Evolutionary conservation across 2,888 invertebrate genomes (phyloP).

Genomic region (Malachius bipustulatus): DNA sequence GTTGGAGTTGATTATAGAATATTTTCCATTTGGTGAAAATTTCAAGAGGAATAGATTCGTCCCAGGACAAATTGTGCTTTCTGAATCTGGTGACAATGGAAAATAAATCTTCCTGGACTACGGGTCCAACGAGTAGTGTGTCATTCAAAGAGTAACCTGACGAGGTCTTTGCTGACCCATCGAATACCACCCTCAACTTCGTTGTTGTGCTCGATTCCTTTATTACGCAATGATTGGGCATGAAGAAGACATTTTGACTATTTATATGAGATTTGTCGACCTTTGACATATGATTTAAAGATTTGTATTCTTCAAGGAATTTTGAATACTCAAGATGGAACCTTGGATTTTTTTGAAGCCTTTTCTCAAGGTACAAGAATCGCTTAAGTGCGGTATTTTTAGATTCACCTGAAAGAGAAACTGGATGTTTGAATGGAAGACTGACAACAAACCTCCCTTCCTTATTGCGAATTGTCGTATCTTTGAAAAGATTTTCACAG

Average conservation of each 20-base stretch:
- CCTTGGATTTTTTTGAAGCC: slow-evolving; percentile 3
- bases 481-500: slow-evolving; percentile 11
- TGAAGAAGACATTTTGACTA: slow-evolving; percentile 4
- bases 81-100: too few species aligned
- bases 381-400: neutral
- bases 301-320: slow-evolving; percentile 9
- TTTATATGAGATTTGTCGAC: neutral
- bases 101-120: too few species aligned
- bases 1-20: slow-evolving; percentile 21
- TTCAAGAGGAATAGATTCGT: too few species aligned
- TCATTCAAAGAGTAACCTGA: slow-evolving; percentile 14
- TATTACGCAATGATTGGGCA: slow-evolving; percentile 12
- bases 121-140: slow-evolving; percentile 14
- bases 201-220: slow-evolving; percentile 12
- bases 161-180: too few species aligned
- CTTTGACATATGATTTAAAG: slow-evolving; percentile 9
- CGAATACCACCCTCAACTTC: too few species aligned
- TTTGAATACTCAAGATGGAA: slow-evolving; percentile 5
- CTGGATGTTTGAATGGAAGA: slow-evolving; percentile 9
- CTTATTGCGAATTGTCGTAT: neutral
- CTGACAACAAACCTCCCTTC: slow-evolving; percentile 6
- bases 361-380: slow-evolving; percentile 7
- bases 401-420: slow-evolving; percentile 7
- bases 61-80: too few species aligned
- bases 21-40: slow-evolving; percentile 22